Evolutionary conservation across 2,888 invertebrate genomes (phyloP).

Genomic region (Cantharis lateralis): DNA sequence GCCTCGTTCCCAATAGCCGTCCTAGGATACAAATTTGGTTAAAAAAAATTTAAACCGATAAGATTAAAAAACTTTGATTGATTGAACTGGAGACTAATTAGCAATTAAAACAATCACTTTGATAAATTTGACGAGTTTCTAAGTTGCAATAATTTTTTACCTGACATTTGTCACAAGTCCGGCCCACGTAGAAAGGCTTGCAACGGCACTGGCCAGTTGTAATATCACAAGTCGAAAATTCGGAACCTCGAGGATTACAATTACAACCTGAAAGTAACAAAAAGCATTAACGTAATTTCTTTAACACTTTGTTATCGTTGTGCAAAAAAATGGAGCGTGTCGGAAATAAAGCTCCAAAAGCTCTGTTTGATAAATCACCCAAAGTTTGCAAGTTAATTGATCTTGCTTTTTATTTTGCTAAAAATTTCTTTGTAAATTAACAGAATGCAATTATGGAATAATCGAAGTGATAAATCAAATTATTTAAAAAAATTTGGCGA

Average conservation of each 20-base stretch:
- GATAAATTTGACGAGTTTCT: background rate
- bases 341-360: background rate
- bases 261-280: conserved; percentile 76
- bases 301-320: background rate
- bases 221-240: conserved; percentile 73
- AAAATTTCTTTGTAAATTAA: background rate
- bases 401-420: background rate
- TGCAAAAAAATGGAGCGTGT: background rate
- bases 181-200: conserved; percentile 71
- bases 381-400: background rate
- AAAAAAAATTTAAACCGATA: background rate
- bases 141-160: conserved; percentile 56
- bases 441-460: background rate
- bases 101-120: background rate
- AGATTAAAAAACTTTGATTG: background rate
- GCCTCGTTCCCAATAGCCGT: conserved; percentile 77
- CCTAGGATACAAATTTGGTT: conserved; percentile 50
- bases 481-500: background rate
- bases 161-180: conserved; percentile 76
- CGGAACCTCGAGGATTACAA: conserved; percentile 76
- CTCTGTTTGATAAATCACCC: background rate
- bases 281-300: background rate
- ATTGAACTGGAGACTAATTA: background rate
- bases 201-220: conserved; percentile 80
- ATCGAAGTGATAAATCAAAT: background rate